A percentile compares a stretch with the other conserved stretches of the same genome.
phyloP scores from a whole-genome alignment of 2,797 vertebrate genomes.

The Peromyscus melanophrys region DNA sequence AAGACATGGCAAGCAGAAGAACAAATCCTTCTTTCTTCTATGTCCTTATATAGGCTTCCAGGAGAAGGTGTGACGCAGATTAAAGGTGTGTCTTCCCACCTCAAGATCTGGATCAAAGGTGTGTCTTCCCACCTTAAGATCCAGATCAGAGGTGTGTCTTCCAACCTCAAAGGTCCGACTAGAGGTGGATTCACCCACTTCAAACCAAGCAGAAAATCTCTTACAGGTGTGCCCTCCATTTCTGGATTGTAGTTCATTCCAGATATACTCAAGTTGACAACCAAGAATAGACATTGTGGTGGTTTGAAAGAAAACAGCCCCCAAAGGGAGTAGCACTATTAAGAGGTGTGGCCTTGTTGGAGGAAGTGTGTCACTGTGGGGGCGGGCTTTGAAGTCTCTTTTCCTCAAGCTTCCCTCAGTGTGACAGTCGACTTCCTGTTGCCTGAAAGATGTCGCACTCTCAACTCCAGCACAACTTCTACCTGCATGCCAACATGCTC shows the following conservation, averaged over 20 bases:
- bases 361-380: background rate
- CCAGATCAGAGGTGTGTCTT: background rate
- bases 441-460: background rate
- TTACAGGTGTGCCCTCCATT: background rate
- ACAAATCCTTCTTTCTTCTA: background rate
- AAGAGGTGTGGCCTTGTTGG: background rate
- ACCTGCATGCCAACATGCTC: background rate
- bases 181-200: background rate
- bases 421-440: background rate
- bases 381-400: too few relatives aligned
- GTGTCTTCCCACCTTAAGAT: background rate
- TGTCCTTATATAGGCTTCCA: background rate
- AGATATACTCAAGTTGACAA: background rate
- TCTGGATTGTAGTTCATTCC: background rate
- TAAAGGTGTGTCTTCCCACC: background rate
- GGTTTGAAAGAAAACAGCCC: background rate
- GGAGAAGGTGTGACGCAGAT: background rate
- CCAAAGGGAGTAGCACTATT: background rate
- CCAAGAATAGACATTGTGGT: background rate
- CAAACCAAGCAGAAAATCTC: background rate
- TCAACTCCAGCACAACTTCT: background rate
- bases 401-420: background rate
- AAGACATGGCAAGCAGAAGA: background rate
- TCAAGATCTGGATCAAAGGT: background rate
- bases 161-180: background rate